Conservation (phyloP, 2,113 vertebrate genomes). For the Heloderma charlesbogerti region DNA sequence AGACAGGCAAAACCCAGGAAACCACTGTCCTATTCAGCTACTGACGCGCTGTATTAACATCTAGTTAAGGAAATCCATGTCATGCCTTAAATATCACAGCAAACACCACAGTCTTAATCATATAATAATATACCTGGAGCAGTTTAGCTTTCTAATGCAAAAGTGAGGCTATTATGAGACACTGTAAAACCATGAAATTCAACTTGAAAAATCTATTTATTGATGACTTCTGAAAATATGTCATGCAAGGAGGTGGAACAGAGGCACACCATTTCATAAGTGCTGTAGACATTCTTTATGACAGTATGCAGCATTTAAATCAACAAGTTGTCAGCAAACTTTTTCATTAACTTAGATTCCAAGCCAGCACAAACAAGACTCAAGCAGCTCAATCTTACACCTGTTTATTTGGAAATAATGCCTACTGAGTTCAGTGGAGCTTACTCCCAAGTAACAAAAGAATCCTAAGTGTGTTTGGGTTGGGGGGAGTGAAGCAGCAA, state of each 20-base stretch:
- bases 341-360: background rate
- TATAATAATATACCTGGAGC: slow-evolving; percentile 16
- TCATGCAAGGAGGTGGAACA: slow-evolving; percentile 23
- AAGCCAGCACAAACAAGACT: background rate
- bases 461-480: background rate
- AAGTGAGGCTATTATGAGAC: slow-evolving; percentile 33
- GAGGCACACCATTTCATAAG: slow-evolving; percentile 34
- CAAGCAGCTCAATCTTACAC: background rate
- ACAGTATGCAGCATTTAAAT: accelerated
- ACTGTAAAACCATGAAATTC: slow-evolving; percentile 47
- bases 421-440: background rate
- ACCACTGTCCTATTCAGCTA: background rate
- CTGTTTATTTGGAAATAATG: background rate
- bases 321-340: background rate
- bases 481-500: no score
- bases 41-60: background rate
- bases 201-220: slow-evolving; percentile 52
- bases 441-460: background rate
- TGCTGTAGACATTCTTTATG: background rate
- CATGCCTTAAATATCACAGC: slow-evolving; percentile 9
- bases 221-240: slow-evolving; percentile 33
- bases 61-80: slow-evolving; percentile 4
- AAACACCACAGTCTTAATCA: background rate
- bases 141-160: slow-evolving; percentile 42
- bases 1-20: background rate